Conservation (phyloP, 2,797 vertebrate genomes). For the Sebastes steindachneri region DNA sequence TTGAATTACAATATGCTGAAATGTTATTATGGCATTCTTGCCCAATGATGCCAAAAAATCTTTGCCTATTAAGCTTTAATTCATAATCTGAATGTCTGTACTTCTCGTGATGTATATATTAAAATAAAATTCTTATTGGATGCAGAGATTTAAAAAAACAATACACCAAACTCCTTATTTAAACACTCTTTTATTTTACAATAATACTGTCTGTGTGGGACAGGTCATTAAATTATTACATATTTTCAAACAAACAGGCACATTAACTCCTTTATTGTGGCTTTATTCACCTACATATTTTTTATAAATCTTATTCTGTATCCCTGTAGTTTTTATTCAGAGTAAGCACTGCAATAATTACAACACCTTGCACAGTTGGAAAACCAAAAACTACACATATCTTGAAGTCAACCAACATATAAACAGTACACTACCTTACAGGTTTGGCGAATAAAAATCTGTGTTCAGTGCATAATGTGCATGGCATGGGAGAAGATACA, state of each 20-base stretch:
- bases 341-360: conserved; percentile 70
- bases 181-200: conserved; percentile 79
- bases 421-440: conserved; percentile 66
- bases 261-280: conserved; percentile 62
- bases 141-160: not conserved
- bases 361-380: conserved; percentile 66
- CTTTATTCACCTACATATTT: conserved; percentile 50
- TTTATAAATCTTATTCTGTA: conserved; percentile 48
- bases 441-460: conserved; percentile 81
- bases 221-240: conserved; percentile 69
- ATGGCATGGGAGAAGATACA: conserved; percentile 76
- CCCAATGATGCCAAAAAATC: too few relatives aligned
- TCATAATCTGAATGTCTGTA: not conserved
- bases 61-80: not conserved
- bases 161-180: conserved; percentile 49
- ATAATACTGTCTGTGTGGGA: conserved; percentile 56
- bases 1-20: too few relatives aligned
- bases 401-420: conserved; percentile 65
- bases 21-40: too few relatives aligned
- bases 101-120: not conserved
- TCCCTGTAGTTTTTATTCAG: conserved; percentile 62
- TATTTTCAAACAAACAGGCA: conserved; percentile 75
- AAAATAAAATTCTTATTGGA: not conserved
- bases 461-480: conserved; percentile 80
- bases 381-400: conserved; percentile 58